These are phyloP conservation scores for Nautilus pompilius DNA, from an alignment of 1,140 invertebrate genomes.

Conservation along the genomic window DNA sequence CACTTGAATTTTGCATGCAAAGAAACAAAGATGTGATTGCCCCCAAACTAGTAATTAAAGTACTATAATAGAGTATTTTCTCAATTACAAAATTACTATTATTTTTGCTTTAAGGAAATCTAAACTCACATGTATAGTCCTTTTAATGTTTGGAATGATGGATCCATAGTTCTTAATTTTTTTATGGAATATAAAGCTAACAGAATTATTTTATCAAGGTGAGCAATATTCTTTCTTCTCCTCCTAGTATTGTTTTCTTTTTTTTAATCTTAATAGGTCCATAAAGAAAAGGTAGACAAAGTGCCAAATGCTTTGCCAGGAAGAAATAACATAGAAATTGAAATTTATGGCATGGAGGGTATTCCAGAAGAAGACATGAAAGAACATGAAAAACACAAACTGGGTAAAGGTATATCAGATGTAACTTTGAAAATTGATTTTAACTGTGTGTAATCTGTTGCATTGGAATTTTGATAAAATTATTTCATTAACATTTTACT, in stretches of 20 bases:
- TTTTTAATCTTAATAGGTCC: constrained; percentile 74
- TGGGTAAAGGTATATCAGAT: constrained; percentile 37
- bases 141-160: neutral
- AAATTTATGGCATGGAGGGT: constrained; percentile 99
- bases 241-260: constrained; percentile 1
- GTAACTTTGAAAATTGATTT: too few species aligned
- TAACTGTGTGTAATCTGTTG: too few species aligned
- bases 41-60: too few species aligned
- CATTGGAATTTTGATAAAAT: too few species aligned
- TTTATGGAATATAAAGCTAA: neutral
- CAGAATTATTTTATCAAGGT: neutral
- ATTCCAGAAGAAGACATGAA: constrained; percentile 93
- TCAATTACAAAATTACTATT: too few species aligned
- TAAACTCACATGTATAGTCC: neutral
- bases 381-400: constrained; percentile 87
- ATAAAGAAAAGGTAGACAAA: constrained; percentile 99
- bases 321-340: constrained; percentile 97
- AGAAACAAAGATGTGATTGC: too few species aligned
- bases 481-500: too few species aligned
- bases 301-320: constrained; percentile 98
- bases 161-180: constrained; percentile 5
- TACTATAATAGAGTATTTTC: too few species aligned
- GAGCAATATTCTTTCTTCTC: neutral
- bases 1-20: too few species aligned
- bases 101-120: too few species aligned